Base-by-base conservation (phyloP, 1,140 invertebrate genomes). In the Drosophila persimilis region DNA sequence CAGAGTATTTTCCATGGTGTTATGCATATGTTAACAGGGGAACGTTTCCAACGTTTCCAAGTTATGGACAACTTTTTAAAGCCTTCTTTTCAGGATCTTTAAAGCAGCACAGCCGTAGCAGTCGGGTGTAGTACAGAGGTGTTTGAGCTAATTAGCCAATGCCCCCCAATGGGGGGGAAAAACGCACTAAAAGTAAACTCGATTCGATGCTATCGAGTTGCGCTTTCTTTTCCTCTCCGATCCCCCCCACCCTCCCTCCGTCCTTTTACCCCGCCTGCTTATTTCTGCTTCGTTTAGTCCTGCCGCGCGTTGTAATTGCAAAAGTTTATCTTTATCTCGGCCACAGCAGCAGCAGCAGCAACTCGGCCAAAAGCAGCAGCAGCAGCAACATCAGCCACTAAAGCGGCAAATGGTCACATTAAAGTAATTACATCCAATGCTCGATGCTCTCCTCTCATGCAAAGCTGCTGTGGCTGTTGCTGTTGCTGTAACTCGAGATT, bases 261-360 rank as follows among this genome's bases (percentile, higher is more conserved):
- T 8, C 31, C 8, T 39, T 9, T 39, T 2, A 2, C 31, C 7
- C 50, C 17, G 24, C 39, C 17, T 29, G 44, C 50, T 50, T 71
- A 65, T 80, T 85, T 73, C 83, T 78, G 81, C 77, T 74, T 77
- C 69, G 65, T 65, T 85, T 73, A 64, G 73, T 67, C 51, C 52
- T 73, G 70, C 52, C 70, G 63, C 74, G 80, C 77, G 80, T 71
- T 88, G 83, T 88, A 88, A 88, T 88, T 88, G 79, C 83, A 89
- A 88, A 88, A 88, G 83, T 88, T 86, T 88, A 88, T 88, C 83
- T 88, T 75, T 88, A 88, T 89, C 83, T 88, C 66, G 63, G 64
- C 62, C 77, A 78, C 58, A 61, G 66, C 76, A 84, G 71, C 74
- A 77, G 53, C 66, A 64, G 75, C 51, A 66, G 58, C 61, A 31